A percentile compares a stretch with the other conserved stretches of the same genome.
Conservation (phyloP, 2,888 invertebrate genomes). For the Tiliacea aurago region DNA sequence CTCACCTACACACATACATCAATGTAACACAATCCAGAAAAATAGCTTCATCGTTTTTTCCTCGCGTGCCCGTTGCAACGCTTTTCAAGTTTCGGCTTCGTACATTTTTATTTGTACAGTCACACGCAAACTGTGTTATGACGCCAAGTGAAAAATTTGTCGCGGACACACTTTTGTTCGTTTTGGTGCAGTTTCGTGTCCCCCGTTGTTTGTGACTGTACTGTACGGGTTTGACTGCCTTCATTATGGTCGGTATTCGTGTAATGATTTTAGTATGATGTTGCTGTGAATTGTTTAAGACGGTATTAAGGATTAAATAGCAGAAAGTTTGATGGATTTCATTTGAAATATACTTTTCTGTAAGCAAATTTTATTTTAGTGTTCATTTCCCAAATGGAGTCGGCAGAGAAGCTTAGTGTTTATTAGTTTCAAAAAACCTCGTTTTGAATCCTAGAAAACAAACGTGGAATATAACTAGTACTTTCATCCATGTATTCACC, state of each 20-base stretch:
- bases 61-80: slow-evolving; percentile 65
- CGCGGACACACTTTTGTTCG: slow-evolving; percentile 72
- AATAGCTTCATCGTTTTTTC: slow-evolving; percentile 61
- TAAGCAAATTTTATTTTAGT: not conserved
- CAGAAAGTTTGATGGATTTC: not conserved
- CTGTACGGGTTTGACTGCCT: slow-evolving; percentile 43
- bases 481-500: not conserved
- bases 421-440: not conserved
- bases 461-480: too few species aligned
- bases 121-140: slow-evolving; percentile 76
- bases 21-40: slow-evolving; percentile 63
- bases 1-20: slow-evolving; percentile 47
- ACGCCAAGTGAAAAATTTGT: slow-evolving; percentile 80
- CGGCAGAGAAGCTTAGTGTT: not conserved
- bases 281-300: slow-evolving; percentile 31
- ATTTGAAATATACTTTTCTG: not conserved
- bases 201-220: slow-evolving; percentile 53
- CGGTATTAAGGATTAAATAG: not conserved
- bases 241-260: slow-evolving; percentile 55
- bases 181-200: slow-evolving; percentile 58
- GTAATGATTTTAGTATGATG: slow-evolving; percentile 48
- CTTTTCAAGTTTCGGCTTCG: slow-evolving; percentile 65
- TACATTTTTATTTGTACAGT: slow-evolving; percentile 67
- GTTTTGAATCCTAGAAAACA: not conserved
- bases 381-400: not conserved